Evolutionary conservation across 2,888 invertebrate genomes (phyloP), one percentile per base, ranked within the genome.

Genomic region (Hyalella azteca): DNA sequence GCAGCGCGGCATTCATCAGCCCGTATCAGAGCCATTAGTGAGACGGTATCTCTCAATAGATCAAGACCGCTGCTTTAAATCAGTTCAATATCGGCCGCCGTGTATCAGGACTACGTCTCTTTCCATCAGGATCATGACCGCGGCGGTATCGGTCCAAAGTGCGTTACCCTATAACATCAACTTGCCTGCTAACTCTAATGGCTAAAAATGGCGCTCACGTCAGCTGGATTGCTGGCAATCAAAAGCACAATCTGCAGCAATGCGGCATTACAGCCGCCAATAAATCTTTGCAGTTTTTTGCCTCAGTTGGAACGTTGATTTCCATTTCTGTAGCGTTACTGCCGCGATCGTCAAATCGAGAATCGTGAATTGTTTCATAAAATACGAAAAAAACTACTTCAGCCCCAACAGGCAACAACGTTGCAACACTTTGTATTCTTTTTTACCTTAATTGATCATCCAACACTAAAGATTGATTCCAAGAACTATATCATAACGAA

Each of bases 101-200:
- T 66, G 66, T 29, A 66, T 66, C 66, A 66, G 29, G 66, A 66
- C 66, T 66, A 66, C 66, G 32, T 66, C 66, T 36, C 66, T 66
- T 66, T 36, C 66, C n/a, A 66, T 66, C 66, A 66, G 36, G 66
- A 66, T 66, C 66, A 66, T 29, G 66, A 19, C 36, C 11, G 29
- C 29, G 29, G 29, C n/a, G 36, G 36, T 66, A 22, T 66, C 66
- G 29, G 66, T 66, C 19, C 36, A 66, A 29, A 19, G 19, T 66
- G 32, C 66, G 19, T 22, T 22, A 54, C n/a, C n/a, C n/a, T n/a
- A 54, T 19, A 22, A 13, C 54, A 54, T 54, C 54, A 26, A 26
- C 26, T 22, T 13, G 54, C 36, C 66, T 11, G 36, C 66, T 19
- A 66, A 66, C 66, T 66, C 66, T 66, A 66, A 66, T 66, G 66